Conservation (phyloP, 2,113 vertebrate genomes). For the Gymnorhina tibicen region DNA sequence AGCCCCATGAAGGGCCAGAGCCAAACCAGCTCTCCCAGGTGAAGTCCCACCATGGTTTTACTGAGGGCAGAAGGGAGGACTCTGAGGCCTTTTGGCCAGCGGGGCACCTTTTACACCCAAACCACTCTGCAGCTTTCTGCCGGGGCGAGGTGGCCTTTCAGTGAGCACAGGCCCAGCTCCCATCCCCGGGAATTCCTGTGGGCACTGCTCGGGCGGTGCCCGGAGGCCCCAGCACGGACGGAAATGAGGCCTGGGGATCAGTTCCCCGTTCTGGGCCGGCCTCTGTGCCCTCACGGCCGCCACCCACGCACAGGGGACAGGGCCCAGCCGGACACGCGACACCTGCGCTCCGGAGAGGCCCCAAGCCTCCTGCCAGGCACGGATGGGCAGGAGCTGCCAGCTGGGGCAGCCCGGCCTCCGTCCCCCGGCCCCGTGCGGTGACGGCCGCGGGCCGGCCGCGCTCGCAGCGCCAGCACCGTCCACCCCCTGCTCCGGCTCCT, state of each 20-base stretch:
- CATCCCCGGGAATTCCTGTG: too few species aligned
- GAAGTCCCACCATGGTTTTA: background rate
- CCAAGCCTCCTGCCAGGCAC: background rate
- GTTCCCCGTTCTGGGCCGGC: background rate
- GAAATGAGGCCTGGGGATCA: background rate
- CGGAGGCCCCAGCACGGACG: fast-evolving
- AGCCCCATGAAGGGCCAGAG: background rate
- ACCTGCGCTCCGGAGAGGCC: fast-evolving
- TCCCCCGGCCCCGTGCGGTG: fast-evolving
- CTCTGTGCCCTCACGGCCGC: background rate
- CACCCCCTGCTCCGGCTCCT: background rate
- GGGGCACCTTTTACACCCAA: background rate
- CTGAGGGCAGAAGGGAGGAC: background rate
- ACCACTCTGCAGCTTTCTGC: background rate
- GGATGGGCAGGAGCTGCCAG: background rate
- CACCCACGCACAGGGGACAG: background rate
- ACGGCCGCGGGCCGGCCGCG: background rate
- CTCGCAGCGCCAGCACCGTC: background rate
- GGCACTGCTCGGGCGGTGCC: fast-evolving
- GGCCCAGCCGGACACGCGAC: fast-evolving
- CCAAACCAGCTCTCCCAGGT: fast-evolving
- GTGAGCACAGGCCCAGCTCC: background rate
- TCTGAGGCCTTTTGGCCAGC: fast-evolving
- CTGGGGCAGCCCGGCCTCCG: background rate
- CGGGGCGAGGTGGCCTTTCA: fast-evolving